phyloP scores from a whole-genome alignment of 2,797 vertebrate genomes.

The Falco columbarius region DNA sequence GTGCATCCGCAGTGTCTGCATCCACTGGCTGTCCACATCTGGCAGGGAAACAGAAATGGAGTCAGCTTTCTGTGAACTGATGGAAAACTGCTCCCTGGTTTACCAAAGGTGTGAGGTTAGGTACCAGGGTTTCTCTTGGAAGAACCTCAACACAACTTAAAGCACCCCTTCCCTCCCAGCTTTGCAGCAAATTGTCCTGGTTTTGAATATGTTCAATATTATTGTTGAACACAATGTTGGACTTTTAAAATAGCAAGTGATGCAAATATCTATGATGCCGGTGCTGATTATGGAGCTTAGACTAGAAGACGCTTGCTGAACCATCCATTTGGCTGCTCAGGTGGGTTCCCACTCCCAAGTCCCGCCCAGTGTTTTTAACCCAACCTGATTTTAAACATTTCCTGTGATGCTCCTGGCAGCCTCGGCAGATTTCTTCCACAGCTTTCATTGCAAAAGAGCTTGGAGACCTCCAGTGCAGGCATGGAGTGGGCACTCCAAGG shows the following conservation, averaged over 20 bases:
- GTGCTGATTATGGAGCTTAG: not conserved
- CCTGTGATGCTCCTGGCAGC: not conserved
- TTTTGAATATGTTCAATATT: not conserved
- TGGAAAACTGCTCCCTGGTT: not conserved
- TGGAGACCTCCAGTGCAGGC: not conserved
- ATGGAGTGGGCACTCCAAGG: not conserved
- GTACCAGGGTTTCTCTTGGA: not conserved
- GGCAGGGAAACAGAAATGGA: constrained; percentile 28
- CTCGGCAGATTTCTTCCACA: not conserved
- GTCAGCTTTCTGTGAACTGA: not conserved
- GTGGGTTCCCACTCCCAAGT: not conserved
- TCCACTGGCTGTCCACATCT: constrained; percentile 90
- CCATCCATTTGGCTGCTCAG: not conserved
- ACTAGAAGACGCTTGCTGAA: not conserved
- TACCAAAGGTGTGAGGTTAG: not conserved
- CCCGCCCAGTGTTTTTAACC: not conserved
- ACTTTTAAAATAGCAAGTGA: not conserved
- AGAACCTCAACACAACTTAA: not conserved
- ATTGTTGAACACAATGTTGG: not conserved
- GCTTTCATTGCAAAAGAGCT: not conserved
- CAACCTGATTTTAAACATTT: not conserved
- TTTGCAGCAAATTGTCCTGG: not conserved
- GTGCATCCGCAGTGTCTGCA: constrained; percentile 83
- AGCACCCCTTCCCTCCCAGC: not conserved
- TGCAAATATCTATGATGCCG: not conserved